A percentile compares a stretch with the other conserved stretches of the same genome.
These are phyloP conservation scores for Okamejei kenojei DNA, from an alignment of 2,797 vertebrate species.

Conservation along the genomic window DNA sequence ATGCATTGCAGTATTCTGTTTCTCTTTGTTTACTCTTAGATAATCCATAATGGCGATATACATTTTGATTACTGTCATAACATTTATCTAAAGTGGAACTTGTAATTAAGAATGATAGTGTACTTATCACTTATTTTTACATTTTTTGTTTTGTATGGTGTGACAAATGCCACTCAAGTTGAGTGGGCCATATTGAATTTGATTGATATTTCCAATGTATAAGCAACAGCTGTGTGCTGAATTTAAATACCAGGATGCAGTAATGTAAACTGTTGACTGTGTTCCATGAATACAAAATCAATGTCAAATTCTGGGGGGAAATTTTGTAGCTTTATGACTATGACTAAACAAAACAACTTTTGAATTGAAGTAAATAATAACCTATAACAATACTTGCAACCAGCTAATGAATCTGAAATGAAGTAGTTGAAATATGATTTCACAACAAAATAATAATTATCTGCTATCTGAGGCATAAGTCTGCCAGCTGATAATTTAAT, in stretches of 20 bases:
- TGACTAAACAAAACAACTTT: not conserved
- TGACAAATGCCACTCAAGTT: not conserved
- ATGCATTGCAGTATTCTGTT: not conserved
- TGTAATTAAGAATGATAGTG: not conserved
- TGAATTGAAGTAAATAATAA: not conserved
- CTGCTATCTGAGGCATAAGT: not conserved
- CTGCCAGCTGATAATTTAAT: not conserved
- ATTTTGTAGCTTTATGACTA: constrained; percentile 10
- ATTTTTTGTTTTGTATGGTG: not conserved
- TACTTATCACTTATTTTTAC: constrained; percentile 9
- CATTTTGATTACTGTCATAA: not conserved
- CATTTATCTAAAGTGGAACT: not conserved
- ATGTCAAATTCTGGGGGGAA: not conserved
- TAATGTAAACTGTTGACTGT: not conserved
- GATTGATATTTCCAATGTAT: not conserved
- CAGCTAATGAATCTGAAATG: not conserved
- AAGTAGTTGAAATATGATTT: not conserved
- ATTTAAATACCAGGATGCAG: constrained; percentile 19
- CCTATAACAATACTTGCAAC: not conserved
- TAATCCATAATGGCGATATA: not conserved
- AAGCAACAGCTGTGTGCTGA: not conserved
- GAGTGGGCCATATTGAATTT: not conserved
- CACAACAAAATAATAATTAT: not conserved
- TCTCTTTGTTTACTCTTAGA: not conserved
- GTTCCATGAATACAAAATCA: not conserved